Evolutionary conservation across 2,113 vertebrate genomes (phyloP).

Genomic region (Oreochromis tanganicae): DNA sequence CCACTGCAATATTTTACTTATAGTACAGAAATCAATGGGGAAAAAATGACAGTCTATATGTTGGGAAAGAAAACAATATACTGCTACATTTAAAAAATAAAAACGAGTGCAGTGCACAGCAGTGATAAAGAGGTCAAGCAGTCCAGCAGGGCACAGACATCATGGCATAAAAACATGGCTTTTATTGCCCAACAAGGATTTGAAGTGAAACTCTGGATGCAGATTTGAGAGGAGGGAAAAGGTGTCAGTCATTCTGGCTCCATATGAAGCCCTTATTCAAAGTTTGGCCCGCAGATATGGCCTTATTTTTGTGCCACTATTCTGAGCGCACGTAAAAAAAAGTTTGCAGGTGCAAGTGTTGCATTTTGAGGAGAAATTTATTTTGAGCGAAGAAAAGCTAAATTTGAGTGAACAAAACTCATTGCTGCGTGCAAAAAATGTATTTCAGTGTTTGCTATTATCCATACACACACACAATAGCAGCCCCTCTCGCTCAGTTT

Average conservation of each 20-base stretch:
- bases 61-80: not conserved
- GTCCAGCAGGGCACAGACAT: not conserved
- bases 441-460: too few species aligned
- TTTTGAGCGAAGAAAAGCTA: too few species aligned
- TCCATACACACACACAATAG: too few species aligned
- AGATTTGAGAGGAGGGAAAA: not conserved
- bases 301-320: too few species aligned
- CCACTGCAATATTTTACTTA: not conserved
- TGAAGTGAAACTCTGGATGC: not conserved
- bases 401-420: too few species aligned
- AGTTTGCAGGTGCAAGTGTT: too few species aligned
- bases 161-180: not conserved
- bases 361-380: too few species aligned
- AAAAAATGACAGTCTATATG: not conserved
- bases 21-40: not conserved
- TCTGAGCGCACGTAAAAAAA: too few species aligned
- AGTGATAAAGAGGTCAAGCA: not conserved
- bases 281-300: too few species aligned
- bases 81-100: not conserved
- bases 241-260: not conserved
- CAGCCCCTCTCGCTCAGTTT: too few species aligned
- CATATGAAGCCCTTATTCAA: not conserved
- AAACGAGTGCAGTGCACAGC: not conserved
- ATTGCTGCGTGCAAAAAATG: too few species aligned
- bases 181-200: not conserved